Evolutionary conservation across 2,113 vertebrate species (phyloP).

Genomic region (Strigops habroptila): DNA sequence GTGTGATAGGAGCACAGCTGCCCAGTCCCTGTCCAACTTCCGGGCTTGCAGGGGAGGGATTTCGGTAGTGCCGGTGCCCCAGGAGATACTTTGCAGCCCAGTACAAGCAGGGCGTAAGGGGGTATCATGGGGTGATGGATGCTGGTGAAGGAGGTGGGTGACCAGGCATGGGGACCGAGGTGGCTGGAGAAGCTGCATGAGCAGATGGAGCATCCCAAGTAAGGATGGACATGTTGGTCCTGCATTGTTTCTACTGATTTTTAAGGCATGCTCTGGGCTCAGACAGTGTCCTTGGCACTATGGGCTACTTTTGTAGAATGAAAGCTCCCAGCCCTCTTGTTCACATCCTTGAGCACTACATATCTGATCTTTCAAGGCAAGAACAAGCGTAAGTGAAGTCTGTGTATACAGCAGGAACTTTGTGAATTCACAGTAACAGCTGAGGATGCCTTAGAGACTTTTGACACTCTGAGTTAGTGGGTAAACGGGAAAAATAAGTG

Average conservation of each 20-base stretch:
- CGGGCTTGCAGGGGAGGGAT: background rate
- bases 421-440: background rate
- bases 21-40: background rate
- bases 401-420: background rate
- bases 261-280: background rate
- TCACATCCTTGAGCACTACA: background rate
- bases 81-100: background rate
- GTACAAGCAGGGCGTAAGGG: background rate
- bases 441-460: background rate
- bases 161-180: background rate
- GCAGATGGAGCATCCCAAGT: background rate
- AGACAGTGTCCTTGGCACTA: background rate
- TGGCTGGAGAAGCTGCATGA: background rate
- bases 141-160: background rate
- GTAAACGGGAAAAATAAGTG: background rate
- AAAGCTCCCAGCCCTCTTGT: background rate
- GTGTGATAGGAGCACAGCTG: rapidly evolving
- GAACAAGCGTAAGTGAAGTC: background rate
- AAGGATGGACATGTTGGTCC: background rate
- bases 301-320: background rate
- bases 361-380: background rate
- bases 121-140: background rate
- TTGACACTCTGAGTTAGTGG: background rate
- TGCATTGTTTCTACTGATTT: background rate
- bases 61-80: background rate